phyloP scores from a whole-genome alignment of 64 coral and sea anemone species.

The Catalaphyllia jardinei region DNA sequence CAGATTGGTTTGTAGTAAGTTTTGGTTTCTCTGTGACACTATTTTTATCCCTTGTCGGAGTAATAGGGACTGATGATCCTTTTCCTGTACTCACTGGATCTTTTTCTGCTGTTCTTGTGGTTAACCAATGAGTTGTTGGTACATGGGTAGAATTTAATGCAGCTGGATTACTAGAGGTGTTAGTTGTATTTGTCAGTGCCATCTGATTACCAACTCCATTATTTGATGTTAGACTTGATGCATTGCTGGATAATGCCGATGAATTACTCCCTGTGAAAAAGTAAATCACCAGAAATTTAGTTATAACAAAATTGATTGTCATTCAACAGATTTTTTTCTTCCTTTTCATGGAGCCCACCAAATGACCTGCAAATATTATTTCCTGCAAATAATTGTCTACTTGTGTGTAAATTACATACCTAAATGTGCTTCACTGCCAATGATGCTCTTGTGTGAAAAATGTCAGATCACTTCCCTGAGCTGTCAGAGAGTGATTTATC shows the following conservation, averaged over 20 bases:
- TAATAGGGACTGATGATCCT: not conserved
- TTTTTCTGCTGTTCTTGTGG: not conserved
- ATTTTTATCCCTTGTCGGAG: not conserved
- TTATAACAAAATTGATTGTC: not conserved
- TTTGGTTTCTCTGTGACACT: not conserved
- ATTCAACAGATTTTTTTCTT: too few relatives aligned
- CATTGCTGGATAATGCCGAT: not conserved
- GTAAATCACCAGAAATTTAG: not conserved
- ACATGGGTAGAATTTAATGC: not conserved
- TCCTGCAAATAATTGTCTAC: too few relatives aligned
- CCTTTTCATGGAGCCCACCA: too few relatives aligned
- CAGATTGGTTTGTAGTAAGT: not conserved
- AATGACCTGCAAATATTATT: too few relatives aligned
- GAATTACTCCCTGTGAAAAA: slow-evolving; percentile 18
- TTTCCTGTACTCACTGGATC: too few relatives aligned
- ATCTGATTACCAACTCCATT: slow-evolving; percentile 17
- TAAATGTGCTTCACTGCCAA: too few relatives aligned
- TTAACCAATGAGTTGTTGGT: not conserved
- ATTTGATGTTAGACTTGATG: not conserved
- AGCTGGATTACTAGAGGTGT: not conserved
- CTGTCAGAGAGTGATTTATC: too few relatives aligned
- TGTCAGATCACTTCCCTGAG: too few relatives aligned
- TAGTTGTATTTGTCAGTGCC: not conserved
- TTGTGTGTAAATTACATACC: too few relatives aligned
- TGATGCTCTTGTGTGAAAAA: too few relatives aligned